phyloP scores from a whole-genome alignment of 2,113 vertebrate species.

The Cathartes aura region DNA sequence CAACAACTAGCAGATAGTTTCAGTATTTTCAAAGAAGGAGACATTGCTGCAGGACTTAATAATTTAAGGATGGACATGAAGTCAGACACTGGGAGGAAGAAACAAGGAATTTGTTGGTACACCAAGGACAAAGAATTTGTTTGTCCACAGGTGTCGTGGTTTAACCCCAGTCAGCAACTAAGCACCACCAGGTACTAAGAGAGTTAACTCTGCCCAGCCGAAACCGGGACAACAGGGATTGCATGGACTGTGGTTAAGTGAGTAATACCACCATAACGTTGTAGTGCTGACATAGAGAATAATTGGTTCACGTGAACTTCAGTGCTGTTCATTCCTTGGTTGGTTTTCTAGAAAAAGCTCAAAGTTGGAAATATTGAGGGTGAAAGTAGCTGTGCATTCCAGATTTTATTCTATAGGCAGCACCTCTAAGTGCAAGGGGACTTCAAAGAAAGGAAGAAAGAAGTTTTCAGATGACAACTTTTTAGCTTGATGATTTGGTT shows the following conservation, averaged over 20 bases:
- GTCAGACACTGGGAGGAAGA: background rate
- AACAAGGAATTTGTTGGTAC: background rate
- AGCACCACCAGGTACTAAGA: too few relatives aligned
- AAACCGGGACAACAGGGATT: background rate
- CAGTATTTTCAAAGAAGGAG: background rate
- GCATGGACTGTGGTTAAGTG: background rate
- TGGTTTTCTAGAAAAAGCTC: background rate
- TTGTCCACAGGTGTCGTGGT: background rate
- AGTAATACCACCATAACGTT: background rate
- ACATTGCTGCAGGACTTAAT: background rate
- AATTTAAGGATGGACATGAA: background rate
- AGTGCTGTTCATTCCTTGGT: background rate
- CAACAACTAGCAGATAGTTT: background rate
- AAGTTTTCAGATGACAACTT: background rate
- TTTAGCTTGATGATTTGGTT: background rate
- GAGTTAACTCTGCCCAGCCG: too few relatives aligned
- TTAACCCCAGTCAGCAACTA: too few relatives aligned
- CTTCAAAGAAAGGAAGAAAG: background rate
- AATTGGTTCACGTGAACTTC: background rate
- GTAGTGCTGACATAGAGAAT: background rate
- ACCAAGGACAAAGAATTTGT: background rate
- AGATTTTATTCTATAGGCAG: background rate
- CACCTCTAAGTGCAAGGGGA: background rate
- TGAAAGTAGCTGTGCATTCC: background rate
- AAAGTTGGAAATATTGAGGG: background rate